phyloP scores from a whole-genome alignment of 2,797 vertebrate species.

The Cryptoprocta ferox region DNA sequence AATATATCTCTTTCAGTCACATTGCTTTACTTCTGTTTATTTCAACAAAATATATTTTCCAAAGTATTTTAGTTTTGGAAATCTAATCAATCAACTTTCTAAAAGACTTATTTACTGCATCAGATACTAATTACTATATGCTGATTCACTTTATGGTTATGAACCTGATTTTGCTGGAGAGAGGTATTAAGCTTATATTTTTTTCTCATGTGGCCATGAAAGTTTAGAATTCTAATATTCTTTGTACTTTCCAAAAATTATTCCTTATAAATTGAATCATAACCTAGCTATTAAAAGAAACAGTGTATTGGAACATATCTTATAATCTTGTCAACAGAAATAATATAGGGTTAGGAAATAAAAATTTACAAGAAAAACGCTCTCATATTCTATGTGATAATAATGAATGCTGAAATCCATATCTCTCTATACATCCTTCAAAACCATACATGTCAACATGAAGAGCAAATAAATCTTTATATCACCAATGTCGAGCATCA shows the following conservation, averaged over 20 bases:
- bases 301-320: background rate
- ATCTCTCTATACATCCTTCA: background rate
- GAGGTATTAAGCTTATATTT: background rate
- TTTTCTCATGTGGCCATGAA: background rate
- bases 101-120: background rate
- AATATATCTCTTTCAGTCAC: background rate
- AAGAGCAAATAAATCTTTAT: background rate
- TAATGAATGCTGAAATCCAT: background rate
- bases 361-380: background rate
- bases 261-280: background rate
- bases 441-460: background rate
- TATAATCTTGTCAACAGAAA: background rate
- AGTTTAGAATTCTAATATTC: background rate
- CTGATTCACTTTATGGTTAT: background rate
- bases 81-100: background rate
- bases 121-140: background rate
- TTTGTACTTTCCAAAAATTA: background rate
- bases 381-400: background rate
- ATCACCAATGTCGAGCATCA: background rate
- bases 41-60: background rate
- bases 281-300: conserved; percentile 1
- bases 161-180: background rate
- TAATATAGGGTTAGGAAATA: background rate
- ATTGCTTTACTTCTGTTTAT: background rate
- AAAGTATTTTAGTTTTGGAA: background rate